These are phyloP conservation scores for Drosophila siamana DNA, from an alignment of 2,888 invertebrate species.

Conservation along the genomic window DNA sequence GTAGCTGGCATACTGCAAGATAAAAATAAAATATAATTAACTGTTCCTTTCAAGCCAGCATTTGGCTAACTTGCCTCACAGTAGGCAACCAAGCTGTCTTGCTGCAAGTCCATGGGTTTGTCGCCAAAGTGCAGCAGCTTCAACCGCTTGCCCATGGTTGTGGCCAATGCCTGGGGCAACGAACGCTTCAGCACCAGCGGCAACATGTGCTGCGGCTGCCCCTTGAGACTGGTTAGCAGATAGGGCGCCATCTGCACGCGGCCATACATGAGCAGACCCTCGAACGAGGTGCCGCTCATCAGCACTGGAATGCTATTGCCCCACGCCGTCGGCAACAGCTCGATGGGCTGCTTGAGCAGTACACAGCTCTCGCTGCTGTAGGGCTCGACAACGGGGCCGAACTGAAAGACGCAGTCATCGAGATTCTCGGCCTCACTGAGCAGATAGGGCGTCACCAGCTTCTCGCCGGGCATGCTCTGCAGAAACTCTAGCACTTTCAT, in stretches of 20 bases:
- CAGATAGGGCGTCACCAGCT: constrained; percentile 69
- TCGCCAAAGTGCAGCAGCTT: constrained; percentile 69
- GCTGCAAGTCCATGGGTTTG: constrained; percentile 70
- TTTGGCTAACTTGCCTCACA: constrained; percentile 71
- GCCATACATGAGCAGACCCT: constrained; percentile 81
- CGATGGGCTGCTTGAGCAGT: constrained; percentile 71
- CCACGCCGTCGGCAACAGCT: constrained; percentile 79
- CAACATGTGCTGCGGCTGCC: constrained; percentile 75
- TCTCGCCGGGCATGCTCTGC: constrained; percentile 57
- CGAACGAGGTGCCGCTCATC: constrained; percentile 83
- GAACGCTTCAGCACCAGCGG: constrained; percentile 73
- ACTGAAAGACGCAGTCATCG: constrained; percentile 78
- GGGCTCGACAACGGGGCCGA: constrained; percentile 83
- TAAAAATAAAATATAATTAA: not conserved
- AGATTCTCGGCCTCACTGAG: constrained; percentile 73
- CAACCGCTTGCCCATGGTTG: constrained; percentile 56
- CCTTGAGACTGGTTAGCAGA: constrained; percentile 65
- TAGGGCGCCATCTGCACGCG: constrained; percentile 69
- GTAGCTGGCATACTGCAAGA: constrained; percentile 80
- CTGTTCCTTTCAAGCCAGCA: not conserved
- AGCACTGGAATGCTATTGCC: constrained; percentile 83
- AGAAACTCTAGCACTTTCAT: constrained; percentile 60
- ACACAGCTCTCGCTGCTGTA: constrained; percentile 76
- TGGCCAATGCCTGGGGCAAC: constrained; percentile 58
- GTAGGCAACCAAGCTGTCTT: constrained; percentile 79